Evolutionary conservation across 2,797 vertebrate species (phyloP), one percentile per base, ranked within the genome.

Genomic region (Crocodylus rhombifer): DNA sequence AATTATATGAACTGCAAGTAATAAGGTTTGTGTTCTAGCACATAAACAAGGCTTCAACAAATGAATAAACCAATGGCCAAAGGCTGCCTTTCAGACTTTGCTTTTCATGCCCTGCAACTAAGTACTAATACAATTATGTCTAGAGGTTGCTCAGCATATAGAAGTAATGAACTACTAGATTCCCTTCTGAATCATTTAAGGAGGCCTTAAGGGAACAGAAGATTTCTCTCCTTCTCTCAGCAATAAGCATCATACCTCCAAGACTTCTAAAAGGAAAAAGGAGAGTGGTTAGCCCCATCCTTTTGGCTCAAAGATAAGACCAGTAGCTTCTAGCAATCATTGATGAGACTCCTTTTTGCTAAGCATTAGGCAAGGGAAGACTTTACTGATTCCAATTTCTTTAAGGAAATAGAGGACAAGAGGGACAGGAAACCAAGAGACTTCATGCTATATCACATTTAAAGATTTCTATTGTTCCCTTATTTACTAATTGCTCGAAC

Each of bases 141-240:
- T 62, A 7, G 77, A 92, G 88, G n/a, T 58, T 76, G 80, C 80
- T 88, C 88, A 94, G 80, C 89, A 93, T 91, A 62, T 84, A 88
- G 88, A 93, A 81, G 93, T 91, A 97, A 97, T 88, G 91, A 95
- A 75, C 84, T 91, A 77, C 63, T 91, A 57, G 88, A 77, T 95
- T 89, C 80, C 80, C 87, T 33, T 76, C 87, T 89, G 83, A 94
- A 73, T 62, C 92, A 82, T 94, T 93, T 94, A 91, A 82, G 84
- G 79, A 4, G 1, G 58, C 26, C 1, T 0, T 15, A 26, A 69
- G 88, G 92, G 88, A 92, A 61, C 80, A 67, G 63, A 86, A 82
- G 69, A 62, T 64, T 92, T 93, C 67, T 36, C 12, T 33, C 20
- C 36, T 69, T 84, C 78, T 78, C 74, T 84, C 57, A 67, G 73